Conservation (phyloP, 2,888 invertebrate genomes). For the Cheilosia pagana region DNA sequence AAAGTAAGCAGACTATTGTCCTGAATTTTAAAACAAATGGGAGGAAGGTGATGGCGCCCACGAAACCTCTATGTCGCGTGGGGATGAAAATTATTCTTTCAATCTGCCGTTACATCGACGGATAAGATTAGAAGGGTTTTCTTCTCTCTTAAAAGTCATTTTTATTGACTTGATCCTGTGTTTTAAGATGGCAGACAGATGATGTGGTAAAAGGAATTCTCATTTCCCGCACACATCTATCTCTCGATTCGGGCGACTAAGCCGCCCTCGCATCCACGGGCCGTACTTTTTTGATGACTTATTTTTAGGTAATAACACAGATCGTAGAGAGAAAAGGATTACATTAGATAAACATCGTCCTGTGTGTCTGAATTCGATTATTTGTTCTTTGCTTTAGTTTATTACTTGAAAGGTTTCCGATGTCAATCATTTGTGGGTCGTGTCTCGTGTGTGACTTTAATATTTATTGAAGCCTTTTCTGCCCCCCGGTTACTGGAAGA, state of each 20-base stretch:
- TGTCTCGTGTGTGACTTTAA: conserved; percentile 11
- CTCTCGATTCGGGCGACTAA: not conserved
- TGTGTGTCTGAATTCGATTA: conserved; percentile 63
- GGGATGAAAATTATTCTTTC: not conserved
- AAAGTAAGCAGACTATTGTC: conserved; percentile 31
- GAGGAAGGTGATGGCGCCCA: conserved; percentile 8
- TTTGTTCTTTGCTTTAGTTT: conserved; percentile 57
- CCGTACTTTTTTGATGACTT: conserved; percentile 10
- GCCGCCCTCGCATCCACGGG: not conserved
- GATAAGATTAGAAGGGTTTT: conserved; percentile 5
- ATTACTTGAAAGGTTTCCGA: conserved; percentile 47
- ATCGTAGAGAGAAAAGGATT: conserved; percentile 46
- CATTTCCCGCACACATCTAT: conserved; percentile 5
- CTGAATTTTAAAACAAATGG: conserved; percentile 36
- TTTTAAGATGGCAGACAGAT: conserved; percentile 12
- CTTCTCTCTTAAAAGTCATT: conserved; percentile 1
- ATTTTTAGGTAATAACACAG: conserved; percentile 41
- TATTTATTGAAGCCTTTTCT: conserved; percentile 29
- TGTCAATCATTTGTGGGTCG: conserved; percentile 34
- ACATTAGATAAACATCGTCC: conserved; percentile 62
- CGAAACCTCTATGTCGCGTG: conserved; percentile 17
- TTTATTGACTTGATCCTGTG: conserved; percentile 31
- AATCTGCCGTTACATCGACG: not conserved
- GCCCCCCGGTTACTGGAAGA: not conserved
- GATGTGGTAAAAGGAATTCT: conserved; percentile 44